Base-by-base conservation (phyloP, 2,888 invertebrate genomes). In the Apodemia zela region DNA sequence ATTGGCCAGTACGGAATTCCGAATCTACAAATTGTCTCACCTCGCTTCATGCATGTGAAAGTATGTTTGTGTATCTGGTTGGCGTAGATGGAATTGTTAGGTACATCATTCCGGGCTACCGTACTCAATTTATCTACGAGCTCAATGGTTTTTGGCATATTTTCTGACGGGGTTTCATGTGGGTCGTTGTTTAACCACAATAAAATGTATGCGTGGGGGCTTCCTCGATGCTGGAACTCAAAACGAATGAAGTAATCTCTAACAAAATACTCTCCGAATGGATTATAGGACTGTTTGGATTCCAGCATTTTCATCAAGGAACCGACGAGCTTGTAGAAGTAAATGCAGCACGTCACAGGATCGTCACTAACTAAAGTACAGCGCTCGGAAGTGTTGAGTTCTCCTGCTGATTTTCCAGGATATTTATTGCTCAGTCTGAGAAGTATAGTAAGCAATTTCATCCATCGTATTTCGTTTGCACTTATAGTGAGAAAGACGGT, bases 191-290 rank as follows among this genome's bases (percentile, higher is more conserved):
- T 68, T 10, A 85, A 71, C 84, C 82, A 85, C 66, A 83, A 7
- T 38, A 84, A 72, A 70, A 81, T 78, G 54, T 84, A 82, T 13
- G 80, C 81, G 65, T 78, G 79, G 0, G 82, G 80, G 66, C 81
- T 82, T 67, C 80, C 83, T 63, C 74, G 67, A 70, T 82, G 77
- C 64, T 81, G 80, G 60, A 85, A 84, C 67, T 84, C 80, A 66
- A 82, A 78, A 2, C 78, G 68, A 70, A 75, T 57, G 68, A 82
- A 82, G 49, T 74, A 76, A 75, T 79, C 69, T 64, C 60, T 69
- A 71, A 78, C 75, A 11, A 59, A 67, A 63, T 77, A 75, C 65
- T 75, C 11, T 54, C 74, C 73, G 47, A 79, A 79, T 6, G 80
- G 79, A 73, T 72, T 76, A 62, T 1, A 35, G 35, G 35, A 35